Evolutionary conservation across 2,797 vertebrate species (phyloP).

Genomic region (Simalia tracyae): DNA sequence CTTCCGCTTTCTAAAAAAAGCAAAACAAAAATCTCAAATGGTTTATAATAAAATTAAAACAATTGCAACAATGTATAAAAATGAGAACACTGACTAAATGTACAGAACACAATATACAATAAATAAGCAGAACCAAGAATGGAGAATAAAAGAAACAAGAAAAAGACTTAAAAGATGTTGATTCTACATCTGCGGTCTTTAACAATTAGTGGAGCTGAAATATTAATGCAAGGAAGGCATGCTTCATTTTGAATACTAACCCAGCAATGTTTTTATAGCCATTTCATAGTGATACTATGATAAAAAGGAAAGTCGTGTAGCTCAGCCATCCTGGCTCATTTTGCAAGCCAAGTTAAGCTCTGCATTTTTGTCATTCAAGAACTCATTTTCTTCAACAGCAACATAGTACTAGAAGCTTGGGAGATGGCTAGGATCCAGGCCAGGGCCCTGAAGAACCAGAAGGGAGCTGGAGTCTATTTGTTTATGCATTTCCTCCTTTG

Average conservation of each 20-base stretch:
- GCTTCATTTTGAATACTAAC: neutral
- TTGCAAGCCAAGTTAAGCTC: neutral
- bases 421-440: neutral
- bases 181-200: slow-evolving; percentile 25
- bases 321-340: neutral
- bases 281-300: neutral
- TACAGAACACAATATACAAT: neutral
- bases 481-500: neutral
- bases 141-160: neutral
- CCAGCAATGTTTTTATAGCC: neutral
- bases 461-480: neutral
- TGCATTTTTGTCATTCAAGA: neutral
- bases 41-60: neutral
- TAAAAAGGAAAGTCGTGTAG: neutral
- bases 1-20: neutral
- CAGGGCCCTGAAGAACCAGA: neutral
- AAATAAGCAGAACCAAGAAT: neutral
- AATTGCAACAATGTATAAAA: neutral
- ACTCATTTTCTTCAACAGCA: neutral
- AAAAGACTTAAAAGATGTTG: neutral
- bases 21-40: neutral
- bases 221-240: neutral
- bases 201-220: neutral
- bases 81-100: neutral
- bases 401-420: neutral